Base-by-base conservation (phyloP, 2,113 vertebrate genomes). In the Nematolebias whitei region DNA sequence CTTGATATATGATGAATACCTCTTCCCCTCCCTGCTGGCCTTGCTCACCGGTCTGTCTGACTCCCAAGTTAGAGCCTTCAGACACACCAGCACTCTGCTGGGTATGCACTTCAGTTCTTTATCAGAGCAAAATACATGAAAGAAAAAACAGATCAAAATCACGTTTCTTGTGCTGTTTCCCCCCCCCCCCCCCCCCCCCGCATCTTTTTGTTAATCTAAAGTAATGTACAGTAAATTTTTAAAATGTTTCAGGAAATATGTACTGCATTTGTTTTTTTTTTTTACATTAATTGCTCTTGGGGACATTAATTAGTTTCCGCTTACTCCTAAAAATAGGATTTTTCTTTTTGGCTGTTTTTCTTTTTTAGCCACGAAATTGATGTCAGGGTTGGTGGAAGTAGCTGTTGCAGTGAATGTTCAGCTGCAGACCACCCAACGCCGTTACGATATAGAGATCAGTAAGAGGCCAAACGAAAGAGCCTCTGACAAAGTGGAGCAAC, bases 61-160 rank as follows among this genome's bases (percentile, higher is more conserved):
- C 88, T 96, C 95, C 0, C 95, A 96, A 75, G 94, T 97, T 69
- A 90, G 95, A 12, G 94, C 95, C 59, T 97, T 97, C 87, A 93
- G 96, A 75, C 96, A 97, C 80, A 96, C 96, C 66, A 95, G 95
- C 73, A 95, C 94, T 1, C 75, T 96, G 52, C 91, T 95, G 29
- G 95, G 96, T 97, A 73, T 92, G 93, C 8, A 11, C 2, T 29
- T 38, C 1, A 2, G 6, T 9, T 19, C 40, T 44, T 23, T 11
- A 55, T 32, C 48, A 20, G 15, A 45, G 24, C 12, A 32, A 23
- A 35, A 16, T 2, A 43, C 23, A 40, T 9, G 4, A 2, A 38
- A 7, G 1, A 5, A 20, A 0, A 29, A 19, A 38, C 12, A 20
- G 8, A 16, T 4, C 5, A 35, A 23, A 12, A 22, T 56, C 6